Evolutionary conservation across 1,140 invertebrate species (phyloP).

Genomic region (Pteromalus puparum): DNA sequence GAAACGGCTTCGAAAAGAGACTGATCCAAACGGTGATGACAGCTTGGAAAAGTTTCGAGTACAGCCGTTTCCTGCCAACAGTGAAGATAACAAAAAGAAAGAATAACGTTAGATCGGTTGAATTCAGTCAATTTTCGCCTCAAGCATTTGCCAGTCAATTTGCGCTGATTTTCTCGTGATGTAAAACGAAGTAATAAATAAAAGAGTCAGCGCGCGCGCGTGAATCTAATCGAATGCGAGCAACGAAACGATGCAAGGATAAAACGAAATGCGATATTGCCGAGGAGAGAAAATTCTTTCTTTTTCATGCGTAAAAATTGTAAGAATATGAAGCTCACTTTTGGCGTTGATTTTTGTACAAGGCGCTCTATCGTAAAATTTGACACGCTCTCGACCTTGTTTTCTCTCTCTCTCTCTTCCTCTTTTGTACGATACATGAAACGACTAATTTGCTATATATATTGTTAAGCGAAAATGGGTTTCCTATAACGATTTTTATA

Average conservation of each 20-base stretch:
- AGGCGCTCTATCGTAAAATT: slow-evolving; percentile 18
- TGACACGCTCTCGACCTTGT: slow-evolving; percentile 14
- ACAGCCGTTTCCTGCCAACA: background rate
- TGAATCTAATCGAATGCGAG: slow-evolving; percentile 10
- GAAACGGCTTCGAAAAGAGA: background rate
- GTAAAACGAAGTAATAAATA: background rate
- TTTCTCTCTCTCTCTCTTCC: background rate
- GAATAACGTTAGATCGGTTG: slow-evolving; percentile 13
- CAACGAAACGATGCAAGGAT: slow-evolving; percentile 10
- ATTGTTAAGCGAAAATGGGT: slow-evolving; percentile 36
- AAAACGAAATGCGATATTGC: background rate
- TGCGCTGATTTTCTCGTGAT: slow-evolving; percentile 24
- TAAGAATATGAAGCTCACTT: background rate
- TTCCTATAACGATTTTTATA: slow-evolving; percentile 33
- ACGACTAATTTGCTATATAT: slow-evolving; percentile 16
- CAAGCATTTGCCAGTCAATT: slow-evolving; percentile 48
- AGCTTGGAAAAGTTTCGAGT: background rate
- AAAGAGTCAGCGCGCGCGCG: background rate
- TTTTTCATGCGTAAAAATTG: background rate
- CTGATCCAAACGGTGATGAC: no score
- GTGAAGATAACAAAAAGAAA: background rate
- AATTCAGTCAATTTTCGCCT: slow-evolving; percentile 49
- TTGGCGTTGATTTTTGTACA: slow-evolving; percentile 1
- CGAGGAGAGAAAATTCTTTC: slow-evolving; percentile 8
- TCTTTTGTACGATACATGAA: background rate